Percentiles rank a stretch among this genome's conserved stretches.
Evolutionary conservation across 2,113 vertebrate genomes (phyloP).

Genomic region (Passer montanus): DNA sequence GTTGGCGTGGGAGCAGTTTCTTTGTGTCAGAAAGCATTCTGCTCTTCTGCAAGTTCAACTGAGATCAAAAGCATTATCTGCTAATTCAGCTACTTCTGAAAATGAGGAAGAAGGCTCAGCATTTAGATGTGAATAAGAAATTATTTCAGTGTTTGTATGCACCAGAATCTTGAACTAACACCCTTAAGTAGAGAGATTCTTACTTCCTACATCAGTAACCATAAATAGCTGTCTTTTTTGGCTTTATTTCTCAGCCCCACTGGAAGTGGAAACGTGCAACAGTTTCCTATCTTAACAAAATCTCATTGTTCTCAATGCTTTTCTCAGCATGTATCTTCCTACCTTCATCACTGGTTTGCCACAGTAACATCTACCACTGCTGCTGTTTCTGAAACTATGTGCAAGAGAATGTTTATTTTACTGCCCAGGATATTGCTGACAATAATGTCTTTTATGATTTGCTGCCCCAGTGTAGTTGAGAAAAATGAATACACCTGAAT

Average conservation of each 20-base stretch:
- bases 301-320: not conserved
- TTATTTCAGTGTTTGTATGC: not conserved
- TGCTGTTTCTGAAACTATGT: not conserved
- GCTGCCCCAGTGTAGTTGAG: not conserved
- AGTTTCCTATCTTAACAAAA: not conserved
- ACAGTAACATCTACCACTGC: not conserved
- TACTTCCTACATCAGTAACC: not conserved
- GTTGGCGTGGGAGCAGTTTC: not conserved
- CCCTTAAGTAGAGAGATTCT: not conserved
- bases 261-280: not conserved
- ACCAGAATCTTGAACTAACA: not conserved
- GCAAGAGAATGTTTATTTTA: not conserved
- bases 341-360: not conserved
- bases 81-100: not conserved
- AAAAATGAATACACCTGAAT: not conserved
- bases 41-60: not conserved
- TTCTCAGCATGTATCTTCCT: not conserved
- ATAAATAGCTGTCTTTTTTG: not conserved
- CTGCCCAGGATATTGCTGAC: not conserved
- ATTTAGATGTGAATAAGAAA: not conserved
- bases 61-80: not conserved
- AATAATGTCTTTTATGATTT: not conserved
- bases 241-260: not conserved
- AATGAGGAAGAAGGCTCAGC: not conserved
- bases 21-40: not conserved